Evolutionary conservation across 2,797 vertebrate genomes (phyloP), one percentile per base, ranked within the genome.

Genomic region (Distichodus sexfasciatus): DNA sequence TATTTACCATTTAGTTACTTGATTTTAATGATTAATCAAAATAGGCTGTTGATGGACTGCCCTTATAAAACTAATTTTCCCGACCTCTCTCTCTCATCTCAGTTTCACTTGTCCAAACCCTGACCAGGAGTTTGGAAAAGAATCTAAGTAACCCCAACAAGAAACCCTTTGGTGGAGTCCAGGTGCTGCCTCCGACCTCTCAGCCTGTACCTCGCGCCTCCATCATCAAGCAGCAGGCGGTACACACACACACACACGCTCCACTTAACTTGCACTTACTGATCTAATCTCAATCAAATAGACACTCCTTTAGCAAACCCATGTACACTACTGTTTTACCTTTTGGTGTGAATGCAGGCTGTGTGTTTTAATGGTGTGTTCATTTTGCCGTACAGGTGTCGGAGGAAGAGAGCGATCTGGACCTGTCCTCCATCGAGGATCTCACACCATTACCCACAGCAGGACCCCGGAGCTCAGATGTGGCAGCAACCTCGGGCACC

Each of bases 361-460:
- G 2, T 12, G 21, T 65, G 9, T 4, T 33, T 33, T 33, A 9
- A 33, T 33, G 4, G 4, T 33, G 4, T 6, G 15, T 51, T 28
- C 41, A 12, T 41, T n/a, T 21, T 12, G 69, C 19, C 51, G 43
- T 10, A 7, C 62, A 83, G 84, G 41, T 74, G 28, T 75, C 78
- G 9, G 84, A 82, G 17, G 82, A 81, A 28, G 81, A 82, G 10
- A 87, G 88, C 7, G 87, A 89, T 69, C 58, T 76, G 35, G 89
- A 87, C 8, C 64, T 84, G 43, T 89, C 86, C 2, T 90, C 84
- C 12, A 80, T 88, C 48, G 84, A 88, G 69, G 85, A 90, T 58
- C 66, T 88, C 19, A 69, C 81, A 4, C 38, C 41, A 11, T 54
- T 55, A 10, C 72, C 64, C 11, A 12, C 69, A 3, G 40, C 40